phyloP scores from a whole-genome alignment of 2,888 invertebrate genomes.

The Callimorpha dominula region DNA sequence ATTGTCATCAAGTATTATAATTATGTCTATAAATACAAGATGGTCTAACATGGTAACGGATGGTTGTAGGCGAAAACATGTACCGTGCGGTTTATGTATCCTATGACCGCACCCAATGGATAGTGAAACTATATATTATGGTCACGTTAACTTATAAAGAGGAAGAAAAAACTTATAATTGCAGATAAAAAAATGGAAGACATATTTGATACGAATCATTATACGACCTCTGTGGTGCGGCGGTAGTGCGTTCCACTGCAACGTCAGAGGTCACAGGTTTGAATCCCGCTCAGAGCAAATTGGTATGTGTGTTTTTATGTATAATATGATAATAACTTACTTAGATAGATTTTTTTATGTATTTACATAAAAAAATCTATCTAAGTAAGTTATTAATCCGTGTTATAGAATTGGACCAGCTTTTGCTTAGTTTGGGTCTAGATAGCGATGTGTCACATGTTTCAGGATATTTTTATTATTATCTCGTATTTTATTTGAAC shows the following conservation, averaged over 20 bases:
- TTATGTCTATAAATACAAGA: background rate
- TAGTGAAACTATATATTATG: background rate
- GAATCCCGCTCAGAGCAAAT: background rate
- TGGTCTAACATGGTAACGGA: background rate
- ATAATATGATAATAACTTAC: too few relatives aligned
- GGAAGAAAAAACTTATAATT: conserved; percentile 3
- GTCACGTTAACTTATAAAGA: background rate
- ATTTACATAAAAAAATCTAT: too few relatives aligned
- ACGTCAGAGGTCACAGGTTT: background rate
- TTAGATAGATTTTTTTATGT: too few relatives aligned
- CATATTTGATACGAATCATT: background rate
- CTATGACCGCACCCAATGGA: background rate
- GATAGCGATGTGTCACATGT: too few relatives aligned
- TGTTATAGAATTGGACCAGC: too few relatives aligned
- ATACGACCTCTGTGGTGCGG: too few relatives aligned
- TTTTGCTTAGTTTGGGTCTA: too few relatives aligned
- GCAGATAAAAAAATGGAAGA: too few relatives aligned
- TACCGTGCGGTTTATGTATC: background rate
- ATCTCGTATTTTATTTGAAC: background rate
- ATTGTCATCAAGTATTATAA: too few relatives aligned
- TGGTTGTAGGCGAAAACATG: background rate
- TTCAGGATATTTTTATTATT: too few relatives aligned
- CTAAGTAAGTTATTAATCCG: too few relatives aligned
- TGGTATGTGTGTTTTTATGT: background rate
- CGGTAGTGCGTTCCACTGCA: background rate